Evolutionary conservation across 1,140 invertebrate species (phyloP), one percentile per base, ranked within the genome.

Genomic region (Leptoteleia sp.): DNA sequence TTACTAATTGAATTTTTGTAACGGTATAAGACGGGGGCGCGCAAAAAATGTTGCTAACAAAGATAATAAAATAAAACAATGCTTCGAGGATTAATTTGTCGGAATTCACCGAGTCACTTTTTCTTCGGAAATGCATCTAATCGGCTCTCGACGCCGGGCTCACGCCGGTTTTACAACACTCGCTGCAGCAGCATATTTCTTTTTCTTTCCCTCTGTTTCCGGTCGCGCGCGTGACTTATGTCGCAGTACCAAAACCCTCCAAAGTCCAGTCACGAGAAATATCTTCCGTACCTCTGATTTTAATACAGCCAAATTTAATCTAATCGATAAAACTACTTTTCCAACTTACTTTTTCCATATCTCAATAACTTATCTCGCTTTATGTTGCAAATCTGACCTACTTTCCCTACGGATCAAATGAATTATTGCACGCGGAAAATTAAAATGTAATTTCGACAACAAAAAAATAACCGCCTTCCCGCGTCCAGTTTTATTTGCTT

Each of bases 71-170:
- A 59, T 17, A 52, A 42, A 71, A 59, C 27, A 37, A 25, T 17
- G 22, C 50, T 25, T 61, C 45, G 13, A 29, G 54, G 54, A 71
- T 71, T 71, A 71, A 71, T 71, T 71, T 71, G 54, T 42, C 45
- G 45, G 45, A 61, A 59, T 71, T 50, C 40, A 71, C 43, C 45
- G 38, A 71, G 15, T 71, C 54, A 59, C 67, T 71, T 71, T 71
- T 59, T 71, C 54, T 71, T 71, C 67, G 67, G 67, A 59, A 71
- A 71, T 22, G 45, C 54, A 43, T 71, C 67, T 71, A 71, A 71
- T 71, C 67, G 67, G 67, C 54, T 59, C 67, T 71, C 54, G 54
- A 48, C 67, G 31, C 67, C 43, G 43, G 31, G 35, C 52, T 70
- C 42, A 42, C 25, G 42, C 65, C 61, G 45, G 54, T 71, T 71